A percentile compares a stretch with the other conserved stretches of the same genome.
These are phyloP conservation scores for Spicauda simplicius DNA, from an alignment of 2,888 invertebrate genomes.

Conservation along the genomic window DNA sequence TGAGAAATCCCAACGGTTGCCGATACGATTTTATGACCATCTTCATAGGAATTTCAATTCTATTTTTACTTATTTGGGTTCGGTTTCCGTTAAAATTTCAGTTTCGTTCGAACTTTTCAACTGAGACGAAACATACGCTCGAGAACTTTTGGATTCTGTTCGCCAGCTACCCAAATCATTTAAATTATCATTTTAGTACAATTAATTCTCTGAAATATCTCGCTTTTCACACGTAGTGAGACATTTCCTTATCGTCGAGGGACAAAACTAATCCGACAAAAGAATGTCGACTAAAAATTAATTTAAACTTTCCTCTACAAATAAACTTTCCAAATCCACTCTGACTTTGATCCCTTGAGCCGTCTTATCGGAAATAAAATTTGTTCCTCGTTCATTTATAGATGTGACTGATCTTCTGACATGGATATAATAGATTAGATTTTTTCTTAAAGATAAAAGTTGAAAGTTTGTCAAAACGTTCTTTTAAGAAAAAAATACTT, in stretches of 20 bases:
- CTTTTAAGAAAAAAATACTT: no score
- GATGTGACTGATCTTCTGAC: conserved; percentile 15
- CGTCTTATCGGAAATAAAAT: conserved; percentile 14
- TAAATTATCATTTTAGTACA: no score
- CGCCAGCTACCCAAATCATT: no score
- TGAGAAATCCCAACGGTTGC: no score
- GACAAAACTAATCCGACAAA: conserved; percentile 22
- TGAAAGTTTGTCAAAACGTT: neutral
- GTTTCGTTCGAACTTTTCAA: no score
- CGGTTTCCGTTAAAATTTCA: no score
- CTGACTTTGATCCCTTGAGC: conserved; percentile 6
- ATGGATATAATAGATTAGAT: conserved; percentile 6
- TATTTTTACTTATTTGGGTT: no score
- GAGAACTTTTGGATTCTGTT: no score
- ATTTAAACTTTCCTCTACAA: conserved; percentile 22
- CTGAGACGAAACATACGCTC: no score
- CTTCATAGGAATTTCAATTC: no score
- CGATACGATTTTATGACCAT: no score
- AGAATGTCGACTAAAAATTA: conserved; percentile 19
- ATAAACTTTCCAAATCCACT: conserved; percentile 21
- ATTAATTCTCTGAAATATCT: no score
- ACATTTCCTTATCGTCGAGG: neutral
- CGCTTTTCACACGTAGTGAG: neutral
- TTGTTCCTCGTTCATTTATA: conserved; percentile 5
- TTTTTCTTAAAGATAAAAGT: neutral